Evolutionary conservation across 2,797 vertebrate genomes (phyloP).

Genomic region (Dendrocincla fuliginosa): DNA sequence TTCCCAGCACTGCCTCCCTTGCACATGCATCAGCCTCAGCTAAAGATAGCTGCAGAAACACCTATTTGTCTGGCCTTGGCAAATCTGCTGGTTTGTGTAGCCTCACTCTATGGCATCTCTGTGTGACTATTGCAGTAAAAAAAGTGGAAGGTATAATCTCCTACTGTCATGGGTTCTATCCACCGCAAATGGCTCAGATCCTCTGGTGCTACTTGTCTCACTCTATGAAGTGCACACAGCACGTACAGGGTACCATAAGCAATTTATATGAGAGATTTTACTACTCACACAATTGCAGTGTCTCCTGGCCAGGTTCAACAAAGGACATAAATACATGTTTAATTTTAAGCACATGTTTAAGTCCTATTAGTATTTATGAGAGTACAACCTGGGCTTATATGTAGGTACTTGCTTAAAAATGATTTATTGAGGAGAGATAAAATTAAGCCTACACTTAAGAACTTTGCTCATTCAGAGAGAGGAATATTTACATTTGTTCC

Average conservation of each 20-base stretch:
- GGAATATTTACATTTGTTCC: slow-evolving; percentile 59
- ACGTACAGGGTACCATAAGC: neutral
- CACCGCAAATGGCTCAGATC: neutral
- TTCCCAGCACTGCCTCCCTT: neutral
- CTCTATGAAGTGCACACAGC: neutral
- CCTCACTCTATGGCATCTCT: neutral
- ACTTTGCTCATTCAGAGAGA: slow-evolving; percentile 12
- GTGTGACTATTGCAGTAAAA: no score
- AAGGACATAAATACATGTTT: neutral
- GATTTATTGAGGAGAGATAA: slow-evolving; percentile 60
- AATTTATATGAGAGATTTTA: neutral
- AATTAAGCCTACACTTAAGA: slow-evolving; percentile 45
- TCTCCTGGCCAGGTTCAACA: neutral
- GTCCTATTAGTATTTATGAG: slow-evolving; percentile 34
- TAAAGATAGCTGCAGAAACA: neutral
- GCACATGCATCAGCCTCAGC: accelerated
- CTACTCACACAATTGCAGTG: neutral
- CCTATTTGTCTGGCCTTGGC: neutral
- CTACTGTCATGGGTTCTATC: neutral
- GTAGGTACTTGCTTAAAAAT: slow-evolving; percentile 53
- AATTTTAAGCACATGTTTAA: slow-evolving; percentile 49
- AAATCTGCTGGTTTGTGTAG: neutral
- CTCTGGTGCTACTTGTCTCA: neutral
- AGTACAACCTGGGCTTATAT: neutral
- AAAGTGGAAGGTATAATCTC: neutral